Evolutionary conservation across 1,140 invertebrate species (phyloP), one percentile per base, ranked within the genome.

Genomic region (Listronotus oregonensis): DNA sequence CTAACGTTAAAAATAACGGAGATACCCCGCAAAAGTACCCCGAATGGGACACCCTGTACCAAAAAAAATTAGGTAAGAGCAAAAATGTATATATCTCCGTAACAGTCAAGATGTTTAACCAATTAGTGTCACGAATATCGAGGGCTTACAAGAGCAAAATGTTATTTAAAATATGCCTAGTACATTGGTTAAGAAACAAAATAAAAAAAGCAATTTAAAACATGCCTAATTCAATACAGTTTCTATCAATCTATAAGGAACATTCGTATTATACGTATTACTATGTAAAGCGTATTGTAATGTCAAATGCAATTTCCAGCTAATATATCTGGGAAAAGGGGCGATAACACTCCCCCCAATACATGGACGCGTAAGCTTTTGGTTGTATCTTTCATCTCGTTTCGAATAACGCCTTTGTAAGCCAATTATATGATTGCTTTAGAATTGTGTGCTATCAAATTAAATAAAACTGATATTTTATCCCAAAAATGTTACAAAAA

Each of bases 301-400:
- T 55, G 60, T 63, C 60, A 63, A 31, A 63, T 43, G 60, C 60
- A 63, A 63, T 63, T 63, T 63, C 21, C 21, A 63, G 60, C 60
- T 63, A 63, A 63, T 63, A 63, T 63, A 15, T 63, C 51, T 63
- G 60, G 27, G 50, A 18, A 37, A 18, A 46, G 43, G 60, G 60
- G 50, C 49, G 60, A 63, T 63, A 63, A 54, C 60, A 34, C 43
- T 46, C 60, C 60, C 60, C 42, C 17, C 17, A 18, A 15, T 27
- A 54, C 42, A 55, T 39, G 27, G 27, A 63, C 37, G 42, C 21
- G 46, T 46, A 44, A 55, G 60, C 49, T 46, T 63, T 47, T n/a
- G 32, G 32, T 34, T 18, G 60, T 63, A 55, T 63, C 60, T 63
- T 63, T 63, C 60, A 63, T 63, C 60, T 63, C 60, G 27, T 54